A percentile compares a stretch with the other conserved stretches of the same genome.
phyloP scores from a whole-genome alignment of 2,797 vertebrate genomes.

The Anisognathus igniventris region DNA sequence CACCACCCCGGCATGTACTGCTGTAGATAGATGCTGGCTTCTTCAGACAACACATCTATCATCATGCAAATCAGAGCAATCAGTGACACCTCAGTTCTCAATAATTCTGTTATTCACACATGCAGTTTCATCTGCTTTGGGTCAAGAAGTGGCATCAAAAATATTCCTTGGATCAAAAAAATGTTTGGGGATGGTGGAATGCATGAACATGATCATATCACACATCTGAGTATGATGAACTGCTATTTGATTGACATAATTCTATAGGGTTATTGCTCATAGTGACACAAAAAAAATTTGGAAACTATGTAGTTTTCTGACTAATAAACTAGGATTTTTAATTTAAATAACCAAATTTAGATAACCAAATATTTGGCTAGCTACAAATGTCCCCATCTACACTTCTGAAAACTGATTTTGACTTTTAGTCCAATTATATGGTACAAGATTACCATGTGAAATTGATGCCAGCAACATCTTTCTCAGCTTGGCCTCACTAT shows the following conservation, averaged over 20 bases:
- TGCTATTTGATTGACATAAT: neutral
- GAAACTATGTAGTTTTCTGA: neutral
- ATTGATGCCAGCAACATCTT: neutral
- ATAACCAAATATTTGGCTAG: neutral
- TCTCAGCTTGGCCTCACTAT: neutral
- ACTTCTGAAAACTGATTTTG: neutral
- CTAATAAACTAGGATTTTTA: neutral
- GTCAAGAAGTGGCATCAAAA: neutral
- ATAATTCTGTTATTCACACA: neutral
- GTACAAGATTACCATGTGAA: neutral
- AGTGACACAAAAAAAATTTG: neutral
- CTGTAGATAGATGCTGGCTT: neutral
- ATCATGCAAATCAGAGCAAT: neutral
- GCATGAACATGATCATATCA: neutral
- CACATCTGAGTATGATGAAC: neutral
- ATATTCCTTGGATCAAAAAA: neutral
- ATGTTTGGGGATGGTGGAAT: neutral
- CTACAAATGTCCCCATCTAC: neutral
- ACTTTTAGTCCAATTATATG: neutral
- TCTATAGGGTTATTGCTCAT: neutral
- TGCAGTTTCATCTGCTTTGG: neutral
- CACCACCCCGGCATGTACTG: fast-evolving
- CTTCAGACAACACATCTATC: neutral
- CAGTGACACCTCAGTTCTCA: neutral
- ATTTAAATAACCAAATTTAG: too few species aligned